phyloP scores from a whole-genome alignment of 2,797 vertebrate genomes.

The Halcyon badia region DNA sequence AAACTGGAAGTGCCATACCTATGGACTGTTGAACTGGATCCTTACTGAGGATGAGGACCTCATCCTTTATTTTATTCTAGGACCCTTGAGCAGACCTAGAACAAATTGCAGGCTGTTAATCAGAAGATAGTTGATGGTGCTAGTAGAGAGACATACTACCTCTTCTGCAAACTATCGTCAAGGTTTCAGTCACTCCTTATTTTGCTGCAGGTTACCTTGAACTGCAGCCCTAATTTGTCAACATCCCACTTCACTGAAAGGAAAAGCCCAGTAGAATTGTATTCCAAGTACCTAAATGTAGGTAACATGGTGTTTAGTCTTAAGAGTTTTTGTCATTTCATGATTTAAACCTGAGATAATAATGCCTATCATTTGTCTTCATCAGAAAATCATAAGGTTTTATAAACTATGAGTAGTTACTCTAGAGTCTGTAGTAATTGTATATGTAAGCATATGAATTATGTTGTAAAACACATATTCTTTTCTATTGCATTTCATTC shows the following conservation, averaged over 20 bases:
- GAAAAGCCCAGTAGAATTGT: not conserved
- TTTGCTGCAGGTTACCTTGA: not conserved
- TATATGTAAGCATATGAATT: not conserved
- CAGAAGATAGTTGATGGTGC: not conserved
- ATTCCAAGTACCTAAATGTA: not conserved
- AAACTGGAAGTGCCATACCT: not conserved
- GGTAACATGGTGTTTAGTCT: not conserved
- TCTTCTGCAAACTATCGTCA: not conserved
- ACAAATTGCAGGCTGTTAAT: not conserved
- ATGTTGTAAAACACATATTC: not conserved
- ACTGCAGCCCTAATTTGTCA: not conserved
- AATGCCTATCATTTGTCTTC: not conserved
- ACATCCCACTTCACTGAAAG: fast-evolving
- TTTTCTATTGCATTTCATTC: not conserved
- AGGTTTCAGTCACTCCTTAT: not conserved
- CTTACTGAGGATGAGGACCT: not conserved
- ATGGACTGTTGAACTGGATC: not conserved
- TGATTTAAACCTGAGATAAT: not conserved
- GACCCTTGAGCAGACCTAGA: not conserved
- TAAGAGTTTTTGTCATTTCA: not conserved
- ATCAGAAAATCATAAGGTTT: not conserved
- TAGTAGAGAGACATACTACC: not conserved
- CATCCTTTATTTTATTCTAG: not conserved
- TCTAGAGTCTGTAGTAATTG: not conserved
- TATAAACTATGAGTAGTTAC: not conserved